Percentiles rank a stretch among this genome's conserved stretches.
Conservation (phyloP, 2,113 vertebrate genomes). For the Emberiza fucata region DNA sequence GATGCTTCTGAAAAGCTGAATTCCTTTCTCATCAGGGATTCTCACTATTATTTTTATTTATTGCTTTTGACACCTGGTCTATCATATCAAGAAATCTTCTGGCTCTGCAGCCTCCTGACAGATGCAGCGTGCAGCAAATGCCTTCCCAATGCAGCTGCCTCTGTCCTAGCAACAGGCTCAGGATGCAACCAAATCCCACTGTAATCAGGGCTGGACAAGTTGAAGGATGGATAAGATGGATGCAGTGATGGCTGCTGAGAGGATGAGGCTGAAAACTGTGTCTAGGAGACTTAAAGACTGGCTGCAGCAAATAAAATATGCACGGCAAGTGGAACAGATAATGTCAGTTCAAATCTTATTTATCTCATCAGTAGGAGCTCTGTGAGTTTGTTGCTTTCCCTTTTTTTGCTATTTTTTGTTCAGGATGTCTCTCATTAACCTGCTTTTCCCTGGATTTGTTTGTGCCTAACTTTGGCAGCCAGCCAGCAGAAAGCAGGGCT, state of each 20-base stretch:
- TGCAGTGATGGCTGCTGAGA: conserved; percentile 15
- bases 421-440: conserved; percentile 53
- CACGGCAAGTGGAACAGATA: conserved; percentile 8
- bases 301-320: background rate
- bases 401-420: background rate
- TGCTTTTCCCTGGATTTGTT: conserved; percentile 50
- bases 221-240: conserved; percentile 13
- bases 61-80: conserved; percentile 38
- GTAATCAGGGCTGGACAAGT: background rate
- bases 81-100: background rate
- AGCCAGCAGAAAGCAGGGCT: conserved; percentile 28
- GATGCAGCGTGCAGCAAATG: background rate
- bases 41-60: conserved; percentile 20
- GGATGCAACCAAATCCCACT: conserved; percentile 9
- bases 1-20: background rate
- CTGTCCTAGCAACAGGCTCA: conserved; percentile 5
- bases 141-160: background rate
- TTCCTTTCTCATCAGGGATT: background rate
- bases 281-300: background rate
- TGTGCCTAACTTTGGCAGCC: conserved; percentile 45
- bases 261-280: background rate
- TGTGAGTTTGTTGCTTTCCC: background rate
- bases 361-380: conserved; percentile 8
- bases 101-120: background rate
- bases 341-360: conserved; percentile 49